phyloP scores from a whole-genome alignment of 2,888 invertebrate genomes.

The Microchrysa polita region DNA sequence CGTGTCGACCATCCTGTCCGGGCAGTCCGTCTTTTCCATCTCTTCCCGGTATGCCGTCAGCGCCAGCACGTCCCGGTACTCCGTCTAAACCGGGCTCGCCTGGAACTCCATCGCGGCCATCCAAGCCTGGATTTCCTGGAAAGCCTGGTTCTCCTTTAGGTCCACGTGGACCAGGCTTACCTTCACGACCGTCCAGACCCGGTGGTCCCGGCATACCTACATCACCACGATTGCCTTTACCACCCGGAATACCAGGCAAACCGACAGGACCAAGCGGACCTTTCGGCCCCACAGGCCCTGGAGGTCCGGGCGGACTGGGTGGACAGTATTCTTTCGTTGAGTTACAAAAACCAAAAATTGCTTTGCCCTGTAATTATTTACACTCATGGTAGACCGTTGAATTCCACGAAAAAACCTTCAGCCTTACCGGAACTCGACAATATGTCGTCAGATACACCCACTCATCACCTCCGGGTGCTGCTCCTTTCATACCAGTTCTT shows the following conservation, averaged over 20 bases:
- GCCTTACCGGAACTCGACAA: conserved; percentile 81
- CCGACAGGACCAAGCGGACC: conserved; percentile 67
- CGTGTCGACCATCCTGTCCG: conserved; percentile 62
- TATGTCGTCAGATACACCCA: conserved; percentile 91
- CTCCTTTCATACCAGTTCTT: conserved; percentile 71
- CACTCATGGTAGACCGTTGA: no score
- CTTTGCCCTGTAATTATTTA: conserved; percentile 71
- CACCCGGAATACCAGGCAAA: conserved; percentile 72
- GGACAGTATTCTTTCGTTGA: conserved; percentile 85
- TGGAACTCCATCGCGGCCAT: conserved; percentile 89
- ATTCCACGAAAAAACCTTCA: no score
- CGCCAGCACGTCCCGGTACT: conserved; percentile 84
- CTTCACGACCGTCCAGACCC: conserved; percentile 66
- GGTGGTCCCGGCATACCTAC: conserved; percentile 73
- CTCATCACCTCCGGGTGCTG: conserved; percentile 77
- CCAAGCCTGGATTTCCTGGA: conserved; percentile 78
- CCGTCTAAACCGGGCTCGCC: conserved; percentile 92
- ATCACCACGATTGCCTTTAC: conserved; percentile 76
- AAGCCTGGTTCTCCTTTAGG: conserved; percentile 68
- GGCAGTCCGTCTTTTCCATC: conserved; percentile 75
- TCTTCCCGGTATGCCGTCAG: conserved; percentile 80
- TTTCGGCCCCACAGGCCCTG: conserved; percentile 71
- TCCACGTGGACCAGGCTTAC: conserved; percentile 60
- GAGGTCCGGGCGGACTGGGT: conserved; percentile 71
- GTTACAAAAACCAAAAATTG: conserved; percentile 85